Conservation (phyloP, 2,797 vertebrate genomes). For the Coccyzus lansbergi region DNA sequence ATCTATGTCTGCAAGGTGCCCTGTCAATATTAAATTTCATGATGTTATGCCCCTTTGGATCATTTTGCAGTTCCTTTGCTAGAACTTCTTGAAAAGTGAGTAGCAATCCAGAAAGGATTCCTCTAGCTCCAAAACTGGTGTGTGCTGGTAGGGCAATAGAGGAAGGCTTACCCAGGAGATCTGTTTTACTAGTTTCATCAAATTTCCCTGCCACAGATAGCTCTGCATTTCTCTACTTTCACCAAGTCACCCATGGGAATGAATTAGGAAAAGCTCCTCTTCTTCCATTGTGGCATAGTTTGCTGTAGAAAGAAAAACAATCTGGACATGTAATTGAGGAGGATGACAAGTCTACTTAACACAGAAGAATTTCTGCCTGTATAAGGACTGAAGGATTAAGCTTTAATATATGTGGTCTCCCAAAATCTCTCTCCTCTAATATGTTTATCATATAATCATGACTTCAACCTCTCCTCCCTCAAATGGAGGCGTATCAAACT, state of each 20-base stretch:
- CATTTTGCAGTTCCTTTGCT: background rate
- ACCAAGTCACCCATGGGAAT: background rate
- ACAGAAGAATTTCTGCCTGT: conserved; percentile 31
- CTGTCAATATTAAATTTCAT: conserved; percentile 10
- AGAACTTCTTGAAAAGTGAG: background rate
- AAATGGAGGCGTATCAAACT: conserved; percentile 51
- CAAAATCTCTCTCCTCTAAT: conserved; percentile 4
- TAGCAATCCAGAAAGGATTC: background rate
- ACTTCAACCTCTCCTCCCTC: conserved; percentile 56
- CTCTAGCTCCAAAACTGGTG: background rate
- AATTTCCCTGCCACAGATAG: background rate
- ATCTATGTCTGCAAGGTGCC: background rate
- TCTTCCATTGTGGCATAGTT: background rate
- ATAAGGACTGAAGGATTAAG: conserved; percentile 8
- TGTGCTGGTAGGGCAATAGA: background rate
- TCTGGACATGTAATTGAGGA: background rate
- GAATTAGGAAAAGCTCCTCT: background rate
- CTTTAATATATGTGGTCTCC: background rate
- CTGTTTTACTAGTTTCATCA: background rate
- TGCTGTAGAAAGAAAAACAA: background rate
- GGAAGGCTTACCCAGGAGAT: background rate
- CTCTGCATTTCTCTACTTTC: background rate
- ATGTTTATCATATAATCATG: conserved; percentile 49
- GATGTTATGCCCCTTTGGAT: background rate
- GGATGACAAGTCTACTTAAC: background rate